Base-by-base conservation (phyloP, 2,113 vertebrate species). In the Globicephala melas region DNA sequence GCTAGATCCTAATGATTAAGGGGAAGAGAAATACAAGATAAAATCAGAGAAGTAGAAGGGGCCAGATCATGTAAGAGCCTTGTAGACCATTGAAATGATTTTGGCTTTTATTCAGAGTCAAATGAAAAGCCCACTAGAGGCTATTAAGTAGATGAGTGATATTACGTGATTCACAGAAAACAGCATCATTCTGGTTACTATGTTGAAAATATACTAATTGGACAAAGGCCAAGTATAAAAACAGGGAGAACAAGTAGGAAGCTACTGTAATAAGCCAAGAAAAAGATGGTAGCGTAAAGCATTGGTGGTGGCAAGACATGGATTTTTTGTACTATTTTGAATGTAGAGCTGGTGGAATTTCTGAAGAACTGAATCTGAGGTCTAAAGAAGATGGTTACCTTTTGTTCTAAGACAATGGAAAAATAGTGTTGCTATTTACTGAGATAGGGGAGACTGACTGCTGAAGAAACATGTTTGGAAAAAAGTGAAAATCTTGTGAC, bases 21-120 rank as follows among this genome's bases (percentile, higher is more conserved):
- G n/a, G 44, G 47, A 83, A 65, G 20, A 96, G 25, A 89, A 53
- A 50, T 80, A 79, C 67, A 23, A 71, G 44, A 62, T 50, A 55
- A 80, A 86, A 90, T 86, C 62, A 47, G 44, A 63, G 28, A 15
- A 5, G 33, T 41, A 65, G 33, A 89, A 31, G 11, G 44, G 17
- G 0, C 2, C 15, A 76, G 9, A 31, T 67, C 5, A 63, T 5
- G 31, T 62, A 91, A 68, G 70, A 81, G 26, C 55, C 2, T 58
- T 89, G 11, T 18, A 63, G 44, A 84, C 36, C 36, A 76, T 23
- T 85, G 38, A 70, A 95, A 89, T 80, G 50, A 89, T 28, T 95
- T 94, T 58, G 33, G 10, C 7, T 65, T 97, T 97, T 89, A 88
- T 8, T 97, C 62, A 53, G 11, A 93, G 80, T 21, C 21, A 89